Evolutionary conservation across 2,888 invertebrate species (phyloP).

Genomic region (Athripsodes cinereus): DNA sequence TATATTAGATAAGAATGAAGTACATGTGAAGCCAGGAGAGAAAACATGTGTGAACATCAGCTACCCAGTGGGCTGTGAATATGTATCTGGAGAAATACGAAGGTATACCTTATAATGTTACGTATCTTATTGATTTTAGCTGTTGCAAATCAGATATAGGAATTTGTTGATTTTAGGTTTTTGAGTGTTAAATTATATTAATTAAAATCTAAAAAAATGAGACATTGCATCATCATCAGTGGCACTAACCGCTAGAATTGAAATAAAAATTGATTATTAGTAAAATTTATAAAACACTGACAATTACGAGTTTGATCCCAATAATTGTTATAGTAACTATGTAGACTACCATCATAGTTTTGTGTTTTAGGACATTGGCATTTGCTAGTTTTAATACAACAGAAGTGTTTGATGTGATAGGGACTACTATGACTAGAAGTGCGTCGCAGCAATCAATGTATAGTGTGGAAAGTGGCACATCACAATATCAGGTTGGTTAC

Average conservation of each 20-base stretch:
- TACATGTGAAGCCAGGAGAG: constrained; percentile 16
- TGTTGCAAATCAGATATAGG: too few species aligned
- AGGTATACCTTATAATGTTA: background rate
- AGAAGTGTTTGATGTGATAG: constrained; percentile 17
- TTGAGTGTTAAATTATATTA: too few species aligned
- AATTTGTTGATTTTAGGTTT: too few species aligned
- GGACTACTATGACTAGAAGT: constrained; percentile 16
- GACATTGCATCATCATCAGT: too few species aligned
- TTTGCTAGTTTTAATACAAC: constrained; percentile 20
- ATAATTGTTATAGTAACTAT: too few species aligned
- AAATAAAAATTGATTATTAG: too few species aligned
- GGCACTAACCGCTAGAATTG: too few species aligned
- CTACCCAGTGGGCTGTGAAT: constrained; percentile 9
- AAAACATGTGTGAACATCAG: constrained; percentile 16
- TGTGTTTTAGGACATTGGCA: constrained; percentile 19
- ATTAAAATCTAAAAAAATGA: too few species aligned
- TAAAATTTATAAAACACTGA: too few species aligned
- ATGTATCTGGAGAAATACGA: background rate
- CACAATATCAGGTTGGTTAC: constrained; percentile 16
- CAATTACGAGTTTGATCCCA: too few species aligned
- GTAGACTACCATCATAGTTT: too few species aligned
- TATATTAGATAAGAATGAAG: constrained; percentile 12
- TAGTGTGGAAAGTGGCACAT: constrained; percentile 22
- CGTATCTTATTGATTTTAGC: too few species aligned
- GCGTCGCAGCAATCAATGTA: constrained; percentile 23